These are phyloP conservation scores for Acropora tenuis DNA, from an alignment of 64 coral and sea anemone genomes.

Conservation along the genomic window DNA sequence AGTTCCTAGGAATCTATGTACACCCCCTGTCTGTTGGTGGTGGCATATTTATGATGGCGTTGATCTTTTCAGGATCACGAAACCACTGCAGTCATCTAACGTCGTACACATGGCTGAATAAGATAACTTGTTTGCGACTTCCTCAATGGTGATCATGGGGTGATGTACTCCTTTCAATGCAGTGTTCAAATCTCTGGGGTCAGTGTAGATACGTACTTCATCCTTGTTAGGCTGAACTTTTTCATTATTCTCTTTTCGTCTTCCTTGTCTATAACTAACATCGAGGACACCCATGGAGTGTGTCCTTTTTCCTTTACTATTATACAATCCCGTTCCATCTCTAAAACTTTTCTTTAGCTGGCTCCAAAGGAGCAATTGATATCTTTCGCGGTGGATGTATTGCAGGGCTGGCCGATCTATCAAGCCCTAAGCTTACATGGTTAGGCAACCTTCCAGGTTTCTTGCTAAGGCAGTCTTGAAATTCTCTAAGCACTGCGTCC, in stretches of 20 bases:
- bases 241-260: constrained; percentile 33
- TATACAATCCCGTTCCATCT: constrained; percentile 67
- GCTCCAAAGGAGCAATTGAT: constrained; percentile 33
- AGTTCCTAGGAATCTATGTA: too few species aligned
- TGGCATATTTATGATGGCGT: too few species aligned
- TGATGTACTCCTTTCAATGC: not conserved
- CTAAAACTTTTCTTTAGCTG: constrained; percentile 40
- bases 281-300: constrained; percentile 46
- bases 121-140: constrained; percentile 40
- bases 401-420: constrained; percentile 29
- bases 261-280: constrained; percentile 61
- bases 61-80: not conserved
- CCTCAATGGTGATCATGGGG: constrained; percentile 1
- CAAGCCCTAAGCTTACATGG: constrained; percentile 44
- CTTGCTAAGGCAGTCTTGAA: constrained; percentile 64
- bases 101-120: constrained; percentile 33
- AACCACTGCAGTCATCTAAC: constrained; percentile 53
- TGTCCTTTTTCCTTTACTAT: constrained; percentile 62
- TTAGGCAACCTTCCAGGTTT: constrained; percentile 52
- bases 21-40: too few species aligned
- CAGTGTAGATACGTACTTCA: constrained; percentile 37
- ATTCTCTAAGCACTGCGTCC: constrained; percentile 26
- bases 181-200: constrained; percentile 21
- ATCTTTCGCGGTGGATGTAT: constrained; percentile 59
- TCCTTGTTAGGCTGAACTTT: not conserved